phyloP scores from a whole-genome alignment of 2,888 invertebrate genomes.

The Stenoptilia bipunctidactyla region DNA sequence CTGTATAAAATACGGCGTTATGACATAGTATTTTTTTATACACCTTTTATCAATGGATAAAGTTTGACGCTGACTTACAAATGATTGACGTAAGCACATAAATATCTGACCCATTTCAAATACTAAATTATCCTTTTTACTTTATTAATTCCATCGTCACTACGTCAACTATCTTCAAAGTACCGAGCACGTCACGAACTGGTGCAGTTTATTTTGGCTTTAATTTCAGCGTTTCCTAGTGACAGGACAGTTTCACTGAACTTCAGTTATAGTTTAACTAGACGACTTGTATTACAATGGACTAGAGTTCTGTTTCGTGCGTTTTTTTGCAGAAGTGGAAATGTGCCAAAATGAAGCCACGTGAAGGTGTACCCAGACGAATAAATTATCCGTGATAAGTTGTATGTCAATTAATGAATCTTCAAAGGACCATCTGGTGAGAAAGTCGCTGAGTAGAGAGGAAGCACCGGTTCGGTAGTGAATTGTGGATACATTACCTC shows the following conservation, averaged over 20 bases:
- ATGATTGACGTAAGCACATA: too few relatives aligned
- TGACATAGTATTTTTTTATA: too few relatives aligned
- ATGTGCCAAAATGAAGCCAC: conserved; percentile 60
- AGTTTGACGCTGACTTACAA: too few relatives aligned
- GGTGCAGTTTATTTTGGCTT: conserved; percentile 59
- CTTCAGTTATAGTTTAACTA: conserved; percentile 21
- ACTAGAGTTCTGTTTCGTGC: conserved; percentile 19
- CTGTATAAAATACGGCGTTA: too few relatives aligned
- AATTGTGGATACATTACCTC: conserved; percentile 24
- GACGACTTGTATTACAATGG: conserved; percentile 8
- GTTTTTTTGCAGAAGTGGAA: conserved; percentile 30
- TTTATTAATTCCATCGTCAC: conserved; percentile 20
- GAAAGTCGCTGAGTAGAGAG: conserved; percentile 33
- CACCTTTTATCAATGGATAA: too few relatives aligned
- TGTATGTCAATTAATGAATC: conserved; percentile 70
- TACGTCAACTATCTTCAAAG: neutral
- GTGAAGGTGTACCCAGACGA: conserved; percentile 58
- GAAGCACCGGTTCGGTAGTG: conserved; percentile 39
- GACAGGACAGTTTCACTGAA: conserved; percentile 33
- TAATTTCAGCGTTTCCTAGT: conserved; percentile 50
- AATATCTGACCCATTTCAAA: too few relatives aligned
- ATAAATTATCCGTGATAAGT: conserved; percentile 70
- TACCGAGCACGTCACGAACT: conserved; percentile 42
- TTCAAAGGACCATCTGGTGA: conserved; percentile 67
- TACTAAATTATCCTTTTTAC: conserved; percentile 20